Evolutionary conservation across 1,140 invertebrate species (phyloP), one percentile per base, ranked within the genome.

Genomic region (Drosophila aff.): DNA sequence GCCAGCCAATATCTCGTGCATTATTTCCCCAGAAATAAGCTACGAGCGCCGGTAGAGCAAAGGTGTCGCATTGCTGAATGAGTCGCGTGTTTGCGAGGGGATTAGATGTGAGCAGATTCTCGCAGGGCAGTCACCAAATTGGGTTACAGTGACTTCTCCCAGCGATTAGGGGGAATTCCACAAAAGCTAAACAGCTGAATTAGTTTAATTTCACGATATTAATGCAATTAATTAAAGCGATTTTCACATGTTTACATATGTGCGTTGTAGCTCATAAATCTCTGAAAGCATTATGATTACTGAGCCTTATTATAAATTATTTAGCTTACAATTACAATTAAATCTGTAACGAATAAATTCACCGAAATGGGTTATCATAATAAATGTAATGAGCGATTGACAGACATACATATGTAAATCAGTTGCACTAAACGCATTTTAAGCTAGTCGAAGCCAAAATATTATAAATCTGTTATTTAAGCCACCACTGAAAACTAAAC

Each of bases 1-100:
- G 55, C 36, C 57, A 58, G 57, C 46, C 33, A 43, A 81, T 69
- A 77, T 50, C 49, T 52, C 53, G 46, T 47, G 69, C 62, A 83
- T 73, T 84, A 81, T 75, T 81, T 78, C 61, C 46, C 62, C 40
- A n/a, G 49, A 72, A 84, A 81, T 84, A 62, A 81, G 81, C 78
- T 66, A 63, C 73, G n/a, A 60, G 38, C 55, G 52, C 41, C 41
- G 36, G 36, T 28, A 57, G 66, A 66, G 65, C 52, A 73, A 79
- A 85, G 79, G 81, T 89, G 84, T 84, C 71, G 78, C 84, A 72
- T 57, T 50, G 79, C 64, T 74, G 64, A 74, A 62, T 57, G 26
- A 79, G 73, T 69, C 23, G 55, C 62, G 18, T 57, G 63, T 74
- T 74, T 57, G 36, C 26, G 6, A 53, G 52, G 9, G 52, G 52